A percentile compares a stretch with the other conserved stretches of the same genome.
These are phyloP conservation scores for Netelia virgata DNA, from an alignment of 2,888 invertebrate genomes.

Conservation along the genomic window DNA sequence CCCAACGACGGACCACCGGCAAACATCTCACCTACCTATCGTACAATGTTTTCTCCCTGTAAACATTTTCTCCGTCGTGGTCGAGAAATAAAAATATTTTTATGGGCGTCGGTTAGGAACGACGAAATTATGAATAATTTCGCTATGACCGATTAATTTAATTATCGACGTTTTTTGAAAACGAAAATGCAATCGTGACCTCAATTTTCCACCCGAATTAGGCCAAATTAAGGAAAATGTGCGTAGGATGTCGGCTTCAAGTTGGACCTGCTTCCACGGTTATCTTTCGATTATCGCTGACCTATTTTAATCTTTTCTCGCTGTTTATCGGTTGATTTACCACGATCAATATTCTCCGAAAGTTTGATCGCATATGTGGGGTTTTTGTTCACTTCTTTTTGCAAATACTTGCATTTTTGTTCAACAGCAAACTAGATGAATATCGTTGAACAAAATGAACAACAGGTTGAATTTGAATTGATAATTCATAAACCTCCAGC, in stretches of 20 bases:
- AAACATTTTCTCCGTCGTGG: not conserved
- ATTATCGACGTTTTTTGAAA: too few relatives aligned
- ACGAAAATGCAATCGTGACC: too few relatives aligned
- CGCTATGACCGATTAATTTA: not conserved
- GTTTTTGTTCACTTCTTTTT: too few relatives aligned
- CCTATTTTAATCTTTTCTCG: too few relatives aligned
- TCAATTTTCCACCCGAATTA: too few relatives aligned
- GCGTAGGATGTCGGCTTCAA: not conserved
- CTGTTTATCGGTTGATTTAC: too few relatives aligned
- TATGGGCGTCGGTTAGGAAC: not conserved
- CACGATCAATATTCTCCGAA: too few relatives aligned
- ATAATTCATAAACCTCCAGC: not conserved
- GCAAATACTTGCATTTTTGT: not conserved
- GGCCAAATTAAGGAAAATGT: too few relatives aligned
- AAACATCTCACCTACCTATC: not conserved
- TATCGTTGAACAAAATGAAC: not conserved
- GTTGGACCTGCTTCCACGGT: not conserved
- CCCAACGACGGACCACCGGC: not conserved
- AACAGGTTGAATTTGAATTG: not conserved
- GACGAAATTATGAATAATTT: not conserved
- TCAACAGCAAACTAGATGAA: not conserved
- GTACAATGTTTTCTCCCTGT: constrained; percentile 10
- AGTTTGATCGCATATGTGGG: too few relatives aligned
- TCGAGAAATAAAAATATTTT: not conserved
- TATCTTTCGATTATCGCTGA: not conserved